These are phyloP conservation scores for Austrolebias charrua DNA, from an alignment of 2,797 vertebrate genomes.

Conservation along the genomic window DNA sequence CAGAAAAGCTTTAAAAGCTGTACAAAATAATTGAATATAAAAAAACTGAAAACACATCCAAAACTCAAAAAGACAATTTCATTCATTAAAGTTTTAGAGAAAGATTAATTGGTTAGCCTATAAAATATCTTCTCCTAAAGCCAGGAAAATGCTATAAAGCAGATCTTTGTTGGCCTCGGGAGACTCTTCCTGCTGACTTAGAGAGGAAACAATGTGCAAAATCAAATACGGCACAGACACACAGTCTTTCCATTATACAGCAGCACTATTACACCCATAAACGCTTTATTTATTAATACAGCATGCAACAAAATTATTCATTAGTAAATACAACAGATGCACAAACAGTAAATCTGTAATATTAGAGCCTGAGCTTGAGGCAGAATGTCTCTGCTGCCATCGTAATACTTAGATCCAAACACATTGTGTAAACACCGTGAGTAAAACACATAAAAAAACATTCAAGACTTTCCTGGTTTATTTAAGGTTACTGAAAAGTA, in stretches of 20 bases:
- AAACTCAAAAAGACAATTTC: conserved; percentile 15
- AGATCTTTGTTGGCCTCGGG: conserved; percentile 24
- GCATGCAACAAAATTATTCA: conserved; percentile 12
- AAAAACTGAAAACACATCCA: neutral
- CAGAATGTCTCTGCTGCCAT: neutral
- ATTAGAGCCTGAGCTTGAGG: conserved; percentile 16
- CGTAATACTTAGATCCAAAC: neutral
- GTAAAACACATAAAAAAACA: neutral
- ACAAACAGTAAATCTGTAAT: conserved; percentile 11
- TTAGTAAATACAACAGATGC: conserved; percentile 6
- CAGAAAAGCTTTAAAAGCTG: neutral
- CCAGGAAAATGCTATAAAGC: conserved; percentile 33
- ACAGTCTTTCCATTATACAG: conserved; percentile 27
- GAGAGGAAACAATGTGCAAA: conserved; percentile 23
- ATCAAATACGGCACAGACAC: conserved; percentile 12
- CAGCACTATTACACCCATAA: conserved; percentile 13
- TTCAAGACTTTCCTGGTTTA: neutral
- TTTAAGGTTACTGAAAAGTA: neutral
- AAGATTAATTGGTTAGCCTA: conserved; percentile 35
- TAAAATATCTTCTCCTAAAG: conserved; percentile 15
- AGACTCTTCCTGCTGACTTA: conserved; percentile 16
- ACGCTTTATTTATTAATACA: conserved; percentile 13
- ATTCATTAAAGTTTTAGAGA: conserved; percentile 25
- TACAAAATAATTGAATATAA: neutral
- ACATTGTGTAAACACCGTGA: neutral